Conservation (phyloP, 2,797 vertebrate genomes). For the Urocyon cinereoargenteus region DNA sequence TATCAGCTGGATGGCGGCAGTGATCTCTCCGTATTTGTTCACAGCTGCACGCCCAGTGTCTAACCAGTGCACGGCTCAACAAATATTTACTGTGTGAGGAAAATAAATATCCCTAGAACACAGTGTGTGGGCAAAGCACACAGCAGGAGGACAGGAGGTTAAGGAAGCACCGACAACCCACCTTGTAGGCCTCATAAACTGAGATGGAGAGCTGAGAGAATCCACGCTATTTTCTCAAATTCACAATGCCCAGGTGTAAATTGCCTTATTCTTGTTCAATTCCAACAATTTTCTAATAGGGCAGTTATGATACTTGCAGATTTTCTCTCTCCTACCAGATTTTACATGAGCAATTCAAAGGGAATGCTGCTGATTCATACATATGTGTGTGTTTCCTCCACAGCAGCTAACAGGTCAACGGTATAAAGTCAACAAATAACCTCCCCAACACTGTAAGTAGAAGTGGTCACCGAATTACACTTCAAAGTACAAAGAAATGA, state of each 20-base stretch:
- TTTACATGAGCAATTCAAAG: background rate
- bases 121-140: background rate
- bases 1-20: background rate
- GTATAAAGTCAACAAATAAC: background rate
- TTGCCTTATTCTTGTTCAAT: background rate
- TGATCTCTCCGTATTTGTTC: background rate
- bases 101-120: background rate
- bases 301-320: background rate
- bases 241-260: background rate
- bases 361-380: background rate
- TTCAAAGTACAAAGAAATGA: background rate
- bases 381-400: background rate
- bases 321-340: background rate
- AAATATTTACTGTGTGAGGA: background rate
- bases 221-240: background rate
- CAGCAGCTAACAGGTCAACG: background rate
- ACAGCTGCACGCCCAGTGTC: accelerated
- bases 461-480: background rate
- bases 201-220: background rate
- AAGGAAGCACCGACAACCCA: background rate
- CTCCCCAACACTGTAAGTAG: background rate
- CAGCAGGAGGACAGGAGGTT: accelerated
- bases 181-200: background rate
- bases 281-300: no score
- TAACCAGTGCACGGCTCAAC: background rate